Evolutionary conservation across 2,797 vertebrate species (phyloP).

Genomic region (Acanthurus lineatus): DNA sequence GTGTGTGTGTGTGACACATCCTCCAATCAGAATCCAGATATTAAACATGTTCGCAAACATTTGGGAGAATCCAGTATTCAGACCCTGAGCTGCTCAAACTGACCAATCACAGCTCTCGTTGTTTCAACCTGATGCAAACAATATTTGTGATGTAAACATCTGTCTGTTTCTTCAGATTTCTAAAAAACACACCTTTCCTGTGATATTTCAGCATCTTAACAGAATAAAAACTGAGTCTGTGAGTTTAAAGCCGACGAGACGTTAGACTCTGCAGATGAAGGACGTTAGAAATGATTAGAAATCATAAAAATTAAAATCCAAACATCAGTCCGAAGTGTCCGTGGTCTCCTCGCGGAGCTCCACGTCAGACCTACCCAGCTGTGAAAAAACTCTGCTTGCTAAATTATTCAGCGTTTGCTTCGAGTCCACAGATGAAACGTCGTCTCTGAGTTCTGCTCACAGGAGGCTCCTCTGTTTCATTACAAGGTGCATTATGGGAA

Average conservation of each 20-base stretch:
- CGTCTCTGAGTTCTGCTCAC: neutral
- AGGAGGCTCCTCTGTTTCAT: slow-evolving; percentile 2
- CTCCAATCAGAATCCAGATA: too few relatives aligned
- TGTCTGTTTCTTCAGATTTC: neutral
- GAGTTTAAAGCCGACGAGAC: neutral
- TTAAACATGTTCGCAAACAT: too few relatives aligned
- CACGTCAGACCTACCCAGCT: slow-evolving; percentile 11
- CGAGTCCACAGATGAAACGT: slow-evolving; percentile 13
- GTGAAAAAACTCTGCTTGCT: slow-evolving; percentile 24
- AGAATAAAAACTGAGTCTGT: neutral
- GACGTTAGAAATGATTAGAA: too few relatives aligned
- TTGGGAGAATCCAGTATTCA: too few relatives aligned
- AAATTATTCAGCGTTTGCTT: slow-evolving; percentile 43
- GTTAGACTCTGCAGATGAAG: neutral
- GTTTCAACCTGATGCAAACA: neutral
- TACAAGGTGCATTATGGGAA: neutral
- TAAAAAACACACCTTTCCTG: neutral
- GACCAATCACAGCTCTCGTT: neutral
- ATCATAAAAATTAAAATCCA: neutral
- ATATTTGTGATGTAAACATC: neutral
- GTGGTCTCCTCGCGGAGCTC: neutral
- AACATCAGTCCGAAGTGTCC: neutral
- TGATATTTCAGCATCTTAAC: neutral
- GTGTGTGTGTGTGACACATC: too few relatives aligned
- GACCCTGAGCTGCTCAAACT: neutral